Base-by-base conservation (phyloP, 2,113 vertebrate genomes). In the Cheilinus undulatus region DNA sequence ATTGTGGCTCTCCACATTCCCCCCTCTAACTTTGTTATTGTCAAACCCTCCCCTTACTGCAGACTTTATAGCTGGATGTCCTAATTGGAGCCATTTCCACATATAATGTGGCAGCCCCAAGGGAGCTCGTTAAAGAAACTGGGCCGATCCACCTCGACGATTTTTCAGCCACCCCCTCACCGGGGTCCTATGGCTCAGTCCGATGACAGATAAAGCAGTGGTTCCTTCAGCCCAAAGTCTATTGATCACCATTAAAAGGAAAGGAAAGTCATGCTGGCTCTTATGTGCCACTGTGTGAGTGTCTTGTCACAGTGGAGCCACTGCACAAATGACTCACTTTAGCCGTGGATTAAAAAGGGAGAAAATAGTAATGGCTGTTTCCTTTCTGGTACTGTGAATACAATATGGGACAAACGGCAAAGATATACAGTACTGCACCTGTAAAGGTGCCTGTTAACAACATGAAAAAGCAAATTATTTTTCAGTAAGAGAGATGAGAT, bases 31-130 rank as follows among this genome's bases (percentile, higher is more conserved):
- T 87, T 73, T 59, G 76, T 83, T 88, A 75, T 42, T 61, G 51
- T 65, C 76, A 64, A 24, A 5, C 15, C 48, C 73, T 74, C 42
- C 64, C 49, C 32, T 71, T 54, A 42, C 65, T 61, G 51, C 54
- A 72, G 43, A 68, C 82, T 86, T 82, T 85, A 77, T 70, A 83
- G 77, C 80, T 70, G 78, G 83, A 66, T 76, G 46, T 74, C 73
- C 79, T 90, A 91, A 93, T 92, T 91, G 87, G 84, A 89, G 67
- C 84, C 83, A 92, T 93, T 92, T 91, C 80, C 89, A 71, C 83
- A 82, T 86, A 80, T 89, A 88, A 89, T 85, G 59, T 68, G 32
- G 69, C 34, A 50, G 64, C 52, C 89, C 88, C 89, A 38, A 50
- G 81, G 75, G 91, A 70, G n/a, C 87, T 92, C 83, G 89, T 92